Percentiles rank a stretch among this genome's conserved stretches.
Evolutionary conservation across 2,888 invertebrate genomes (phyloP).

Genomic region (Embidobia sp.): DNA sequence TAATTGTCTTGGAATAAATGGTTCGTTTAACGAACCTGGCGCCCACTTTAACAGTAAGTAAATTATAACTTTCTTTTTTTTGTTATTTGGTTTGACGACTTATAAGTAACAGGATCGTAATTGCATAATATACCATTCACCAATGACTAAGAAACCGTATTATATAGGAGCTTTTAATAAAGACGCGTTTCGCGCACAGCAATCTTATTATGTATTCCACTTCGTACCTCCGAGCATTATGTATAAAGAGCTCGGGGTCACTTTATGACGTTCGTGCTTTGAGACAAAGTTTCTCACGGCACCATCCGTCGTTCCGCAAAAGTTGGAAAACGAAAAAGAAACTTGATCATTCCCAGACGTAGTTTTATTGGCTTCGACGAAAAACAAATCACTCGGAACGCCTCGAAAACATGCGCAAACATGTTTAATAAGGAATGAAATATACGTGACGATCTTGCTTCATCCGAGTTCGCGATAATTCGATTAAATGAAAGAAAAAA

Average conservation of each 20-base stretch:
- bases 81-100: no score
- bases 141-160: slow-evolving; percentile 20
- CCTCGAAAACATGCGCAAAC: slow-evolving; percentile 39
- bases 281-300: slow-evolving; percentile 45
- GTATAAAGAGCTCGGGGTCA: slow-evolving; percentile 50
- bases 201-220: slow-evolving; percentile 53
- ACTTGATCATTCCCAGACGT: slow-evolving; percentile 40
- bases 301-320: slow-evolving; percentile 33
- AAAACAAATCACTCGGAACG: slow-evolving; percentile 50
- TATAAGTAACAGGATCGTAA: slow-evolving; percentile 17
- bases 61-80: no score
- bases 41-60: no score
- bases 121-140: slow-evolving; percentile 1
- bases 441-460: slow-evolving; percentile 21
- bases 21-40: no score
- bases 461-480: slow-evolving; percentile 12
- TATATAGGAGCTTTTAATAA: slow-evolving; percentile 32
- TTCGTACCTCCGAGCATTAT: slow-evolving; percentile 50
- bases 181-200: slow-evolving; percentile 38
- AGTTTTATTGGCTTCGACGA: slow-evolving; percentile 39
- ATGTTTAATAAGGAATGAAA: slow-evolving; percentile 46
- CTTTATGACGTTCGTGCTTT: slow-evolving; percentile 57
- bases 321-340: slow-evolving; percentile 50
- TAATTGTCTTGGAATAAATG: no score
- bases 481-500: no score